These are phyloP conservation scores for Pseudomyrmex cubaensis DNA, from an alignment of 1,140 invertebrate species.

Conservation along the genomic window DNA sequence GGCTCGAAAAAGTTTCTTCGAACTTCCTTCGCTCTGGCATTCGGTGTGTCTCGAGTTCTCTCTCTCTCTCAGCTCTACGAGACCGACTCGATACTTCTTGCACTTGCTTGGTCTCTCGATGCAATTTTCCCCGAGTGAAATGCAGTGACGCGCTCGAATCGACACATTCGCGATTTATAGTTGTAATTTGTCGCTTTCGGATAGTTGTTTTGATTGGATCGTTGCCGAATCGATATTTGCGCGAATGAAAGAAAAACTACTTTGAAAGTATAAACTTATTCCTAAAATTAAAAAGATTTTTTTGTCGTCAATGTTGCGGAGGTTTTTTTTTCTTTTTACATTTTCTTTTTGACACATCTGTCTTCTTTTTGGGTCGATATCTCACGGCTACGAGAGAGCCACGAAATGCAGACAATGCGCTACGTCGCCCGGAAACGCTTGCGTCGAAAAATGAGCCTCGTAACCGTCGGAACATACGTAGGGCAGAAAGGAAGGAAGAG, in stretches of 20 bases:
- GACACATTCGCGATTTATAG: conserved; percentile 27
- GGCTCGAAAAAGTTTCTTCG: conserved; percentile 36
- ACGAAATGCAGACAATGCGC: conserved; percentile 63
- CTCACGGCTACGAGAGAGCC: conserved; percentile 19
- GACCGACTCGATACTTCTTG: conserved; percentile 1
- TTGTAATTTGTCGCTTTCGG: neutral
- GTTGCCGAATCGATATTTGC: conserved; percentile 10
- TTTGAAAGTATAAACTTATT: neutral
- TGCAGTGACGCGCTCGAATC: conserved; percentile 36
- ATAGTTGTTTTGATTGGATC: conserved; percentile 33
- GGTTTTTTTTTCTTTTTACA: too few relatives aligned
- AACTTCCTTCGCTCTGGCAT: conserved; percentile 22
- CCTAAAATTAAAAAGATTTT: neutral
- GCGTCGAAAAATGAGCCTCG: conserved; percentile 62
- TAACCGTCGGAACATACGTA: conserved; percentile 39
- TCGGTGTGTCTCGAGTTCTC: conserved; percentile 40
- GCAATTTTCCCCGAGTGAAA: conserved; percentile 21
- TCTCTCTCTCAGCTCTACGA: neutral
- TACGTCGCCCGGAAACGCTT: conserved; percentile 47
- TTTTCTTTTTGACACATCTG: neutral
- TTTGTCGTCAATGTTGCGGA: neutral
- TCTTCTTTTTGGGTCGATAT: conserved; percentile 6
- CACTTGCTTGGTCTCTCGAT: conserved; percentile 8
- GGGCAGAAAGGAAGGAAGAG: conserved; percentile 1
- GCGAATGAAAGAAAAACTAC: neutral